Conservation (phyloP, 2,113 vertebrate genomes). For the Nyctereutes procyonoides region DNA sequence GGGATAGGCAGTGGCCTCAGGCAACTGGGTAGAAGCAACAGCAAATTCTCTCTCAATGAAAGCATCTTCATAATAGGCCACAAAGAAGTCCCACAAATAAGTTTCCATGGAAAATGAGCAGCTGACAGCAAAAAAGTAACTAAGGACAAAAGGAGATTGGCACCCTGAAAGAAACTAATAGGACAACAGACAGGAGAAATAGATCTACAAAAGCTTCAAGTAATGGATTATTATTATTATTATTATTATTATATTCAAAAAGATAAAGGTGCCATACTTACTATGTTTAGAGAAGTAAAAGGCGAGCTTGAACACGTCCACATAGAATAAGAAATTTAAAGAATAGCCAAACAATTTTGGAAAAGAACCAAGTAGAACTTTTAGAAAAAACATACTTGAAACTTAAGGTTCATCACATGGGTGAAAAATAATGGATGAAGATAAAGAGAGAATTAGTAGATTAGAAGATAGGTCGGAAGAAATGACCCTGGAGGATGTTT, state of each 20-base stretch:
- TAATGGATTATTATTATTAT: neutral
- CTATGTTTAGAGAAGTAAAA: slow-evolving; percentile 33
- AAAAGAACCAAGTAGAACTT: slow-evolving; percentile 19
- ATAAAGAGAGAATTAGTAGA: slow-evolving; percentile 34
- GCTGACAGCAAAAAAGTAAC: neutral
- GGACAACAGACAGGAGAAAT: neutral
- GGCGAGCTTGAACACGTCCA: slow-evolving; percentile 1
- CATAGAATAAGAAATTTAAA: neutral
- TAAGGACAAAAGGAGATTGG: neutral
- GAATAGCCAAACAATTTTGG: neutral
- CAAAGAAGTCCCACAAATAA: neutral
- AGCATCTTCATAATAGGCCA: neutral
- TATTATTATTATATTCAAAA: neutral
- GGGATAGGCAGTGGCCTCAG: neutral
- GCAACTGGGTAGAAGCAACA: neutral
- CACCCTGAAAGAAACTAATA: neutral
- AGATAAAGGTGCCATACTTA: neutral
- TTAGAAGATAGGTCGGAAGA: slow-evolving; percentile 6
- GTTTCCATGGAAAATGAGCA: neutral
- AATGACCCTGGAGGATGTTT: neutral
- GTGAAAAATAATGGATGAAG: neutral
- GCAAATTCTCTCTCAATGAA: slow-evolving; percentile 18
- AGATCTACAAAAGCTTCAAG: neutral
- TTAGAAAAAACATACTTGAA: neutral
- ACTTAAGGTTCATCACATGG: neutral